Percentiles rank a stretch among this genome's conserved stretches.
These are phyloP conservation scores for Uropetala carovei DNA, from an alignment of 2,888 invertebrate genomes.

Conservation along the genomic window DNA sequence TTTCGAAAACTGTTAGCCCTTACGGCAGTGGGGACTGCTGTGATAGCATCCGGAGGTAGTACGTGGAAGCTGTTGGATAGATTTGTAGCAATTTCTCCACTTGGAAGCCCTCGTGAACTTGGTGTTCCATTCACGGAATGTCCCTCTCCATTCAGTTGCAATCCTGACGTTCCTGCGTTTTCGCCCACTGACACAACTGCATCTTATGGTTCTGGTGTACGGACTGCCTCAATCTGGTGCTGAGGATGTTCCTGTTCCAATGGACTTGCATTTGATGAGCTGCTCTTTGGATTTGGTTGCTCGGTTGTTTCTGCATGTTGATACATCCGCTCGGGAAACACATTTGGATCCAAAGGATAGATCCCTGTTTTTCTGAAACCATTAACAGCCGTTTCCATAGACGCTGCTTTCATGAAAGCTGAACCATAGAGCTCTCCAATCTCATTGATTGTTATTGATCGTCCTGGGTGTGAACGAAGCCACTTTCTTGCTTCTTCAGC, in stretches of 20 bases:
- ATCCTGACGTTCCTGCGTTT: background rate
- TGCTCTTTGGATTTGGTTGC: too few relatives aligned
- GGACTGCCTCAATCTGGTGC: background rate
- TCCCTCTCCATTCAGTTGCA: background rate
- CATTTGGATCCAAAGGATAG: too few relatives aligned
- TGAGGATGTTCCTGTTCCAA: too few relatives aligned
- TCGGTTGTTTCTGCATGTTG: constrained; percentile 14
- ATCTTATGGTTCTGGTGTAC: background rate
- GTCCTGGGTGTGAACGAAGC: constrained; percentile 70
- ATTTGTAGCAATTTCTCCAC: too few relatives aligned
- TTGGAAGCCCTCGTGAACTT: background rate
- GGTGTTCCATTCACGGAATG: background rate
- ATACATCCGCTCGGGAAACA: background rate
- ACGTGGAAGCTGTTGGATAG: too few relatives aligned
- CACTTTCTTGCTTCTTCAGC: constrained; percentile 69
- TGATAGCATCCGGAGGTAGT: too few relatives aligned
- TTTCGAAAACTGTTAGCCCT: too few relatives aligned
- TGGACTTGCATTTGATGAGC: too few relatives aligned
- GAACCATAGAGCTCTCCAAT: constrained; percentile 70
- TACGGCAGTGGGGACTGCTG: too few relatives aligned
- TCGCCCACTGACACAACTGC: background rate
- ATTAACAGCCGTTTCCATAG: constrained; percentile 69
- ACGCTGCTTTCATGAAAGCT: constrained; percentile 70
- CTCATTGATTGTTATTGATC: constrained; percentile 69
- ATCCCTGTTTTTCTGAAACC: constrained; percentile 71